Evolutionary conservation across 2,797 vertebrate genomes (phyloP).

Genomic region (Malacoraja senta): DNA sequence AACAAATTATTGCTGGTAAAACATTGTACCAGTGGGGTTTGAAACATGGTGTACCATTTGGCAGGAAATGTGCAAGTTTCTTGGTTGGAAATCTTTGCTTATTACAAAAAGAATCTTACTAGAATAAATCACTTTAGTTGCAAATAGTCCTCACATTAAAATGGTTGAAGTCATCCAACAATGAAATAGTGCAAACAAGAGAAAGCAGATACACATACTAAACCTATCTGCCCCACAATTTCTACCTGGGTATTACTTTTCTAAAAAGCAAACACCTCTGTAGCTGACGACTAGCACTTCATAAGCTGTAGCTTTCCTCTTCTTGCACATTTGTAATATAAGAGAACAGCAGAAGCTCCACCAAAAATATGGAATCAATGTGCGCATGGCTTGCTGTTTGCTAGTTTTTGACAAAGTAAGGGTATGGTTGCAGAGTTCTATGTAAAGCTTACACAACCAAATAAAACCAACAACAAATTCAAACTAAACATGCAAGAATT

Average conservation of each 20-base stretch:
- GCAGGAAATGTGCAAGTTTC: neutral
- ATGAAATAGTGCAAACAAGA: neutral
- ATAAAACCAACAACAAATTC: neutral
- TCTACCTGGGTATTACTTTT: neutral
- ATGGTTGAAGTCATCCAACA: neutral
- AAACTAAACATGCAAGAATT: neutral
- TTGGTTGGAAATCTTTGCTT: neutral
- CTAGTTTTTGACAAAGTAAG: neutral
- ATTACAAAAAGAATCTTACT: neutral
- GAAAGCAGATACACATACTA: neutral
- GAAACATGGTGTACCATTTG: neutral
- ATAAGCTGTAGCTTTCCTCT: neutral
- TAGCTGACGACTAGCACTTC: neutral
- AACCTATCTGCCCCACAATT: neutral
- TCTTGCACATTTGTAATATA: neutral
- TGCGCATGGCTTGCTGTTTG: neutral
- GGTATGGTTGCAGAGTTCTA: neutral
- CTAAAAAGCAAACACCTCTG: neutral
- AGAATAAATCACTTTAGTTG: neutral
- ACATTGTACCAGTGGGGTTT: neutral
- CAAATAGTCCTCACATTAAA: neutral
- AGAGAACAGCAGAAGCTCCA: neutral
- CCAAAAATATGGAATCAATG: neutral
- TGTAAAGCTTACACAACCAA: neutral
- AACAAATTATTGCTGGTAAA: neutral